Conservation (phyloP, 2,888 invertebrate genomes). For the Adineta ricciae region DNA sequence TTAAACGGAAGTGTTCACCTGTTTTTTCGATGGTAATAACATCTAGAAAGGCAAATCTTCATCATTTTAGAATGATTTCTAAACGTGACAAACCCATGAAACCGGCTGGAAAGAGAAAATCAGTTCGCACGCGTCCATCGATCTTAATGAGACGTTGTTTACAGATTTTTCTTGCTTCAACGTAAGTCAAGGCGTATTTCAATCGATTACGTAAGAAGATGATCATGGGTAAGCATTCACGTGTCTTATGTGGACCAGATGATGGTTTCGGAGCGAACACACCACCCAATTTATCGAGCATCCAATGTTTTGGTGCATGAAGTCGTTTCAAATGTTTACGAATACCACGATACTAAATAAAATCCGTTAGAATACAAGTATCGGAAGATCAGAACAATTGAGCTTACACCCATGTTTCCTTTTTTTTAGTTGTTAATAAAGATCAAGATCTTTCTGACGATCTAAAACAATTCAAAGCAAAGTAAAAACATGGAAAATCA, state of each 20-base stretch:
- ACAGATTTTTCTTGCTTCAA: constrained; percentile 91
- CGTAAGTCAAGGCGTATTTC: constrained; percentile 90
- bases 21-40: constrained; percentile 96
- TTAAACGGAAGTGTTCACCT: constrained; percentile 86
- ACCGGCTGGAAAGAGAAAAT: constrained; percentile 90
- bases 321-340: constrained; percentile 99
- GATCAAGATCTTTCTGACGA: neutral
- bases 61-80: no score
- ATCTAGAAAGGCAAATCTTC: constrained; percentile 58
- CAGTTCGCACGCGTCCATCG: constrained; percentile 93
- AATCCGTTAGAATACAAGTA: neutral
- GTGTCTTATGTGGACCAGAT: constrained; percentile 89
- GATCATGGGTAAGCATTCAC: constrained; percentile 88
- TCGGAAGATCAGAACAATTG: neutral
- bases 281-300: constrained; percentile 97
- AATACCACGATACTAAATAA: constrained; percentile 71
- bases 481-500: constrained; percentile 12
- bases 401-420: neutral
- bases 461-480: constrained; percentile 3
- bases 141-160: constrained; percentile 96
- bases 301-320: constrained; percentile 98
- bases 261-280: constrained; percentile 93
- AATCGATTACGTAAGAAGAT: constrained; percentile 91
- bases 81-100: constrained; percentile 76
- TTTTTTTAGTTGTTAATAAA: neutral